phyloP scores from a whole-genome alignment of 2,888 invertebrate species.

The Nephrotoma guestfalica region DNA sequence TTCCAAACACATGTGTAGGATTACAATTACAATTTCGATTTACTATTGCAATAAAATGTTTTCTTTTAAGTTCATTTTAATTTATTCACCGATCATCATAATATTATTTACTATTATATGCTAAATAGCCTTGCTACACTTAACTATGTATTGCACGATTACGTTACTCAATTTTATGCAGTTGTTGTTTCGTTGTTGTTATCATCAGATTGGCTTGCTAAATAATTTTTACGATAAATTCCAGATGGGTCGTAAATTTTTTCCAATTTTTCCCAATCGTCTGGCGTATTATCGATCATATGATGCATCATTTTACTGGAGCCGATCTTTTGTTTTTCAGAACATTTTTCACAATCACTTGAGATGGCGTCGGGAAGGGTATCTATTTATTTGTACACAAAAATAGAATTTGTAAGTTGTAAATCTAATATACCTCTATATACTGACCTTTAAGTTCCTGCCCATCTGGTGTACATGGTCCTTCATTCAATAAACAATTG shows the following conservation, averaged over 20 bases:
- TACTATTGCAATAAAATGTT: not conserved
- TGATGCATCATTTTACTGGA: slow-evolving; percentile 47
- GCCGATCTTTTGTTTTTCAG: slow-evolving; percentile 45
- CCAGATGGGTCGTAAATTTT: slow-evolving; percentile 46
- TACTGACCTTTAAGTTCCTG: slow-evolving; percentile 45
- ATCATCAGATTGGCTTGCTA: slow-evolving; percentile 28
- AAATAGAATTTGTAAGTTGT: not conserved
- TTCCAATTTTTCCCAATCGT: slow-evolving; percentile 42
- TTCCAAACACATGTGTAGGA: not conserved
- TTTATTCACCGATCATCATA: not conserved
- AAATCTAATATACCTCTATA: slow-evolving; percentile 29
- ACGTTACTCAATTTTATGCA: not conserved
- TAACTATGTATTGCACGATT: not conserved
- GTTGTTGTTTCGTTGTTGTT: not conserved
- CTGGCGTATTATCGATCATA: slow-evolving; percentile 33
- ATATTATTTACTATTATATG: not conserved
- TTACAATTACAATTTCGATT: not conserved
- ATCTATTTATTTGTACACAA: slow-evolving; percentile 32
- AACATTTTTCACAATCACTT: slow-evolving; percentile 53
- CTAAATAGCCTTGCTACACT: not conserved
- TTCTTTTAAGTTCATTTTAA: not conserved
- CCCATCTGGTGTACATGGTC: slow-evolving; percentile 53
- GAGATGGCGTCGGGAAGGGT: slow-evolving; percentile 55
- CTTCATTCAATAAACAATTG: slow-evolving; percentile 46
- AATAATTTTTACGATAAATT: slow-evolving; percentile 42